Conservation (phyloP, 2,113 vertebrate species). For the Cyrtonyx montezumae region DNA sequence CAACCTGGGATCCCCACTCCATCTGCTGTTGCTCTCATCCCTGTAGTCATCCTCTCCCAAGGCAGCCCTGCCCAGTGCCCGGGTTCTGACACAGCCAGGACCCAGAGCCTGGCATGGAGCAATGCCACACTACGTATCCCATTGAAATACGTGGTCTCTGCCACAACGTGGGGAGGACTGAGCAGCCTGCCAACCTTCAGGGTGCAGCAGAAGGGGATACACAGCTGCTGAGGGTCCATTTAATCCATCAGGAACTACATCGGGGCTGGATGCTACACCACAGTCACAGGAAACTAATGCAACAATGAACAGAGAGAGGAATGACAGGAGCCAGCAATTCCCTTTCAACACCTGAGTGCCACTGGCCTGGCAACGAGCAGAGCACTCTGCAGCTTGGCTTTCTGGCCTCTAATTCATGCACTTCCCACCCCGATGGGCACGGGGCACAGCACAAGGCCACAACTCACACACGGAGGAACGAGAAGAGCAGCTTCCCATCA, state of each 20-base stretch:
- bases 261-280: accelerated
- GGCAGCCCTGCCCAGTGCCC: accelerated
- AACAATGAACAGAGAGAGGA: neutral
- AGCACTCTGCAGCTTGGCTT: neutral
- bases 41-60: neutral
- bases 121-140: neutral
- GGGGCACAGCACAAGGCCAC: neutral
- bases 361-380: neutral
- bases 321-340: neutral
- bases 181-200: neutral
- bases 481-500: neutral
- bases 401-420: neutral
- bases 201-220: neutral
- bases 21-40: neutral
- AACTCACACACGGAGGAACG: accelerated
- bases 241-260: neutral
- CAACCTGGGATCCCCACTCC: neutral
- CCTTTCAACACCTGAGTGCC: neutral
- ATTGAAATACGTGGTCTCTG: conserved; percentile 24
- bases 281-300: neutral
- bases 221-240: neutral
- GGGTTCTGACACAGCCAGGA: neutral
- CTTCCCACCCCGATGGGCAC: neutral
- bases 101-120: neutral
- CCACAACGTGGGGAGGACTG: neutral